phyloP scores from a whole-genome alignment of 2,113 vertebrate species.

The Lichenostomus cassidix region DNA sequence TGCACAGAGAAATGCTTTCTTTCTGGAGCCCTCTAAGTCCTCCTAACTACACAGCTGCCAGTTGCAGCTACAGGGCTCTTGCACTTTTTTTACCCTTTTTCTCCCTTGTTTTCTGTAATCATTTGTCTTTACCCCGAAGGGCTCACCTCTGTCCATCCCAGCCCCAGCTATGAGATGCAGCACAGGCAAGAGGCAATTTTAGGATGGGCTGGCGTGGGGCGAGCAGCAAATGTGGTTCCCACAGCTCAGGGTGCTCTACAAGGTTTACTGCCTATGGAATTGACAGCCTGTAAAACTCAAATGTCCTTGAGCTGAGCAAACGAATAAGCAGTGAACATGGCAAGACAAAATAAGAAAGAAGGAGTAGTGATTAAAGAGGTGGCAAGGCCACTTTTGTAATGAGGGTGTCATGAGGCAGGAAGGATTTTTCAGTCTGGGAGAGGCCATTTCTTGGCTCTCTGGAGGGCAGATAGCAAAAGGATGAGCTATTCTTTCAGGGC shows the following conservation, averaged over 20 bases:
- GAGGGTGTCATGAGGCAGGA: not conserved
- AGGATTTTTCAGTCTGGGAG: not conserved
- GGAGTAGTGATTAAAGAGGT: not conserved
- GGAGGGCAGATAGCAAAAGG: not conserved
- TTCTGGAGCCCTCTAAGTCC: slow-evolving; percentile 54
- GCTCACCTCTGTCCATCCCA: not conserved
- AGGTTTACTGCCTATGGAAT: not conserved
- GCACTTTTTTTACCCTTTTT: not conserved
- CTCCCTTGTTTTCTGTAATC: not conserved
- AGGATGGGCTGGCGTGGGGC: accelerated
- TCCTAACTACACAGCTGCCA: slow-evolving; percentile 34
- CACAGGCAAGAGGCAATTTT: not conserved
- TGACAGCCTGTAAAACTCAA: not conserved
- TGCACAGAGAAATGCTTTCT: slow-evolving; percentile 68
- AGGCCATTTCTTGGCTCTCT: not conserved
- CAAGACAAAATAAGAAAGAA: not conserved
- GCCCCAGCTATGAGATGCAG: not conserved
- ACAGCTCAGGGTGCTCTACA: accelerated
- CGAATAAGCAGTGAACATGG: not conserved
- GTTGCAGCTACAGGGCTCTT: not conserved
- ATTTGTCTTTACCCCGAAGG: not conserved
- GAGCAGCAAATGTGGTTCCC: accelerated
- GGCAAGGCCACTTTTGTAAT: not conserved
- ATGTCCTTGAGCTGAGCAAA: not conserved
- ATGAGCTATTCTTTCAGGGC: not conserved